A percentile compares a stretch with the other conserved stretches of the same genome.
Evolutionary conservation across 2,113 vertebrate species (phyloP).

Genomic region (Leptodactylus fuscus): DNA sequence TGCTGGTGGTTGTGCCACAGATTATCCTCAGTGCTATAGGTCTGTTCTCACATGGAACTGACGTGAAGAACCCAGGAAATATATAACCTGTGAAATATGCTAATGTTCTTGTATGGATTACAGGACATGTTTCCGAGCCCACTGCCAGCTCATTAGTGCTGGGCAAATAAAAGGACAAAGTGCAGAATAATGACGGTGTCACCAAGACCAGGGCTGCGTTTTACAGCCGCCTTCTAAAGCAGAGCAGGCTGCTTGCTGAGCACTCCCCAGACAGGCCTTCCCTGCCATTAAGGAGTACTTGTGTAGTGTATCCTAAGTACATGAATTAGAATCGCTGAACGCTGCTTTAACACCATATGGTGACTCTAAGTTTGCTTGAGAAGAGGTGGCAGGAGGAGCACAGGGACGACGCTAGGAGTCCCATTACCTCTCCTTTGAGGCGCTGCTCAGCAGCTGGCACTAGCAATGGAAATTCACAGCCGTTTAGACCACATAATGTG

Average conservation of each 20-base stretch:
- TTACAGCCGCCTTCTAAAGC: constrained; percentile 37
- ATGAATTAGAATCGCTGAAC: constrained; percentile 55
- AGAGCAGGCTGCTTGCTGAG: constrained; percentile 32
- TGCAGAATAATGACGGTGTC: constrained; percentile 35
- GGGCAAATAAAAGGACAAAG: constrained; percentile 18
- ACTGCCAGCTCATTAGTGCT: constrained; percentile 27
- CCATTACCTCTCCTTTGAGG: constrained; percentile 35
- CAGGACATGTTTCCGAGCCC: not conserved
- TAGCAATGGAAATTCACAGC: constrained; percentile 26
- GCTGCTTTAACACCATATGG: constrained; percentile 57
- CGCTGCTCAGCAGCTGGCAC: constrained; percentile 42
- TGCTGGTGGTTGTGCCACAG: no score
- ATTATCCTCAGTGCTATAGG: no score
- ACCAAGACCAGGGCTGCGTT: constrained; percentile 28
- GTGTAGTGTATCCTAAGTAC: constrained; percentile 54
- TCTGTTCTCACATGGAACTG: not conserved
- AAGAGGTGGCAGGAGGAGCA: constrained; percentile 22
- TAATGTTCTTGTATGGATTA: not conserved
- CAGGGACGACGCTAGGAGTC: constrained; percentile 29
- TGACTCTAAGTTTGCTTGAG: constrained; percentile 47
- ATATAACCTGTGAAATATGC: not conserved
- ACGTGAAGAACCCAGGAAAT: not conserved
- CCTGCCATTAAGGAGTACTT: constrained; percentile 48
- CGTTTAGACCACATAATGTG: constrained; percentile 22
- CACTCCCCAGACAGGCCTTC: constrained; percentile 48